phyloP scores from a whole-genome alignment of 2,888 invertebrate genomes.

The Nudaria mundana region DNA sequence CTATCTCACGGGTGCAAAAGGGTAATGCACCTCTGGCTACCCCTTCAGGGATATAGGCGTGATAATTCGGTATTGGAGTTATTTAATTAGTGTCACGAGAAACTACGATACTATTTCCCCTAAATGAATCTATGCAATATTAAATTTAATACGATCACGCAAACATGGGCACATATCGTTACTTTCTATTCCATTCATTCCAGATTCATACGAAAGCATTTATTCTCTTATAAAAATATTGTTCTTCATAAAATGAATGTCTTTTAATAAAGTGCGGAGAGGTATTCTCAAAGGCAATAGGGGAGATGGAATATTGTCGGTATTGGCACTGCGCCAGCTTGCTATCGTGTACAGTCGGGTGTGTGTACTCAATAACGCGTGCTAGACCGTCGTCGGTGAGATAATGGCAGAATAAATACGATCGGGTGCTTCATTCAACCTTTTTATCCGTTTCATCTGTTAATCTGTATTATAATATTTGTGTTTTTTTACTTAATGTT shows the following conservation, averaged over 20 bases:
- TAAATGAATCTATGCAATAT: too few species aligned
- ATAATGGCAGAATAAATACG: slow-evolving; percentile 33
- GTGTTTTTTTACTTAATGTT: neutral
- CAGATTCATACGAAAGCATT: slow-evolving; percentile 4
- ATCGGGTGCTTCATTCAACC: neutral
- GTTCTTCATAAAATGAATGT: slow-evolving; percentile 11
- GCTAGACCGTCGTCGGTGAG: slow-evolving; percentile 16
- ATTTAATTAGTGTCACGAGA: too few species aligned
- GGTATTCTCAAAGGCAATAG: slow-evolving; percentile 10
- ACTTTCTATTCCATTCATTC: too few species aligned
- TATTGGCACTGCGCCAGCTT: slow-evolving; percentile 35
- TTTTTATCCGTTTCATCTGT: neutral
- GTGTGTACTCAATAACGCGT: slow-evolving; percentile 24
- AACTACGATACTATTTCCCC: too few species aligned
- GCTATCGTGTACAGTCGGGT: too few species aligned
- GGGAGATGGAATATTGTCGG: slow-evolving; percentile 19
- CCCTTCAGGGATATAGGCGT: too few species aligned
- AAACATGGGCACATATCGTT: too few species aligned
- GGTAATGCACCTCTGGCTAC: too few species aligned
- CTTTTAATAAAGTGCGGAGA: slow-evolving; percentile 24
- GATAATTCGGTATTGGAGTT: too few species aligned
- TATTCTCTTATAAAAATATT: slow-evolving; percentile 5
- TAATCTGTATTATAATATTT: neutral
- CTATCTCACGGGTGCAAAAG: too few species aligned
- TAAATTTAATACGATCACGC: too few species aligned